phyloP scores from a whole-genome alignment of 2,113 vertebrate species.

The Toxostoma redivivum region DNA sequence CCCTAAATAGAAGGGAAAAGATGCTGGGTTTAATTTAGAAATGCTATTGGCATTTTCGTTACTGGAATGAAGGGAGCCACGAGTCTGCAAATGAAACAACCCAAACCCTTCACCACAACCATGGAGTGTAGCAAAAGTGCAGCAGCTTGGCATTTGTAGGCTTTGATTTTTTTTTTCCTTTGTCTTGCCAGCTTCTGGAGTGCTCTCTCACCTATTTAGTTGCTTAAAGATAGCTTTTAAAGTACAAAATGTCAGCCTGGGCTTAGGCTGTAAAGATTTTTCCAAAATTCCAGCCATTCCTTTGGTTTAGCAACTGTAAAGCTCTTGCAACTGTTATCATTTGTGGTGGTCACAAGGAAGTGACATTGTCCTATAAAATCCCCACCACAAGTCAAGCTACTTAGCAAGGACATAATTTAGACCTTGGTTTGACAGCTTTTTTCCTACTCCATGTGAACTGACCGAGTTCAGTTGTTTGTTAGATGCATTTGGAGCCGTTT shows the following conservation, averaged over 20 bases:
- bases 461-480: background rate
- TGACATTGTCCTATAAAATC: conserved; percentile 13
- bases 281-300: conserved; percentile 53
- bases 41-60: conserved; percentile 24
- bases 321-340: conserved; percentile 52
- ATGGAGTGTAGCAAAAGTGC: background rate
- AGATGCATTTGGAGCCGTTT: background rate
- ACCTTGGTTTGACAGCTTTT: background rate
- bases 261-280: conserved; percentile 16
- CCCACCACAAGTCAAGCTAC: conserved; percentile 2
- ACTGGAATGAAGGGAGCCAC: conserved; percentile 26
- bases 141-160: background rate
- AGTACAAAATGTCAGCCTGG: conserved; percentile 34
- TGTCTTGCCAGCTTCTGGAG: background rate
- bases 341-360: conserved; percentile 54
- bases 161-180: background rate
- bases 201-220: conserved; percentile 43
- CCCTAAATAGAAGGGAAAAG: conserved; percentile 29
- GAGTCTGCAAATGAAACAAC: conserved; percentile 14
- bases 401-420: conserved; percentile 29
- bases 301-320: conserved; percentile 50
- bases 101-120: background rate
- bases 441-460: background rate
- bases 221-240: conserved; percentile 9
- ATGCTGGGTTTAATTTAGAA: conserved; percentile 50